Percentiles rank a stretch among this genome's conserved stretches.
phyloP scores from a whole-genome alignment of 2,888 invertebrate genomes.

The Dasysyrphus tricinctus region DNA sequence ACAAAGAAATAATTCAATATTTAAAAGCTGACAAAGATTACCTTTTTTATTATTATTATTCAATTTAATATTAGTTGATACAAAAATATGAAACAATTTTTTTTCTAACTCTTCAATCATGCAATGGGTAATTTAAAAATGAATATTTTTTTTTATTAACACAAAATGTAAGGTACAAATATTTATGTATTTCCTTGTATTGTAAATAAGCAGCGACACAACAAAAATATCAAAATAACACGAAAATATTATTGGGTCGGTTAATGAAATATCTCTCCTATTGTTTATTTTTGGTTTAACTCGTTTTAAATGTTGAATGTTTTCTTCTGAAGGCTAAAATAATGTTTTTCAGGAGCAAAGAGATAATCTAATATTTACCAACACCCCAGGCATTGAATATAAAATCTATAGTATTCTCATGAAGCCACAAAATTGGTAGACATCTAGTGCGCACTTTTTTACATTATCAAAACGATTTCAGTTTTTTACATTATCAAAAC shows the following conservation, averaged over 20 bases:
- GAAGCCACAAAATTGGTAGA: too few relatives aligned
- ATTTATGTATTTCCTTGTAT: conserved; percentile 15
- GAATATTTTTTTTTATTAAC: neutral
- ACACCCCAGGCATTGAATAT: too few relatives aligned
- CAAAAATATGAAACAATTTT: conserved; percentile 5
- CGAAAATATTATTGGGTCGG: conserved; percentile 61
- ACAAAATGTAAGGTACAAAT: conserved; percentile 5
- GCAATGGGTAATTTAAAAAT: conserved; percentile 31
- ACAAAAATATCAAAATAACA: conserved; percentile 20
- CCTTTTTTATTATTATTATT: conserved; percentile 15
- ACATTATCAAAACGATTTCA: too few relatives aligned
- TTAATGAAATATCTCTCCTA: conserved; percentile 71
- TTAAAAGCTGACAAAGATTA: conserved; percentile 55
- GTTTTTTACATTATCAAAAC: too few relatives aligned
- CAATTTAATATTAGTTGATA: neutral
- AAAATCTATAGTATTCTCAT: too few relatives aligned
- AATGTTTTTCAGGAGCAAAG: conserved; percentile 22
- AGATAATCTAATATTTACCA: neutral
- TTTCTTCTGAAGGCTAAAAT: conserved; percentile 10
- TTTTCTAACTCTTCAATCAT: conserved; percentile 1
- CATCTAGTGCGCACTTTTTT: too few relatives aligned
- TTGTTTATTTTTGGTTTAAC: conserved; percentile 43
- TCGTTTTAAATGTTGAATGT: conserved; percentile 2
- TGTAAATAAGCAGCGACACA: conserved; percentile 17
- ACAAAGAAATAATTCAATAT: conserved; percentile 26